A percentile compares a stretch with the other conserved stretches of the same genome.
phyloP scores from a whole-genome alignment of 1,140 invertebrate genomes.

The Camponotus floridanus region DNA sequence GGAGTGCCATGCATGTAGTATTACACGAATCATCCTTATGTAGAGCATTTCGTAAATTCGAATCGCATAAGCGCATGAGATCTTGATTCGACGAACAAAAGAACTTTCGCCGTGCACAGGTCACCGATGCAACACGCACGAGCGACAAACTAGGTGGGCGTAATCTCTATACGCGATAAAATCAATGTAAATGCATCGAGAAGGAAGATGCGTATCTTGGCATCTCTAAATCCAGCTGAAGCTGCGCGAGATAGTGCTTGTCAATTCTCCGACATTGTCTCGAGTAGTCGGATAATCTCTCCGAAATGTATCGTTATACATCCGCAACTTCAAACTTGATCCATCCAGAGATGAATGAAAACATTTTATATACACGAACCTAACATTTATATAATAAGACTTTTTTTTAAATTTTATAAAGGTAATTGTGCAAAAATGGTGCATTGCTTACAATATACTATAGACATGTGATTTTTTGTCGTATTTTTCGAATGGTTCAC shows the following conservation, averaged over 20 bases:
- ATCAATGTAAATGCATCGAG: slow-evolving; percentile 60
- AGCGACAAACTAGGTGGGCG: slow-evolving; percentile 68
- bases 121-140: slow-evolving; percentile 63
- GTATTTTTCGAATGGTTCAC: background rate
- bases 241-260: background rate
- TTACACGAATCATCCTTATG: slow-evolving; percentile 33
- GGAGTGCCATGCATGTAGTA: background rate
- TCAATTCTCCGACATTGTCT: slow-evolving; percentile 10
- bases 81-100: slow-evolving; percentile 69
- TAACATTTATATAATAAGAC: slow-evolving; percentile 9
- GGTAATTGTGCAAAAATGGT: background rate
- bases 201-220: background rate
- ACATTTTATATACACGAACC: background rate
- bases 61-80: slow-evolving; percentile 76
- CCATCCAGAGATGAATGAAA: background rate
- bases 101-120: slow-evolving; percentile 70
- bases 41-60: slow-evolving; percentile 78
- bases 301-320: background rate
- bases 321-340: slow-evolving; percentile 17
- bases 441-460: background rate
- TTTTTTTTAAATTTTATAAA: too few species aligned
- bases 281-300: background rate
- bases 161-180: slow-evolving; percentile 70
- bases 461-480: background rate
- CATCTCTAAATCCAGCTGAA: slow-evolving; percentile 33